These are phyloP conservation scores for Centropus bengalensis DNA, from an alignment of 2,113 vertebrate genomes.

Conservation along the genomic window DNA sequence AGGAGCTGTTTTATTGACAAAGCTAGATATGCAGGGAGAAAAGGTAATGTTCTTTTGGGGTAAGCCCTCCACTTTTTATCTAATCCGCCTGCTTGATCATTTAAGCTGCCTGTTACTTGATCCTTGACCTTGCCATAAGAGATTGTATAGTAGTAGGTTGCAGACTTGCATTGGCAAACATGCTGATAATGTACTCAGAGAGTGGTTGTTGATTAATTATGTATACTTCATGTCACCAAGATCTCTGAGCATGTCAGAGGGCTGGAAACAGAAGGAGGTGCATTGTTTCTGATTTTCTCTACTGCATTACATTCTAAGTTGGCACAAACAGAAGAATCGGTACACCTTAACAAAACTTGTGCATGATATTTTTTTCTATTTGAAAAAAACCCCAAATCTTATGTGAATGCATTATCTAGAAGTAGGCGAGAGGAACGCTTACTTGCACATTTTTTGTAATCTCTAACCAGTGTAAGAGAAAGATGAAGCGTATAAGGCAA, in stretches of 20 bases:
- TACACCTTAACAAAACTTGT: not conserved
- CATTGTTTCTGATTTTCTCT: conserved; percentile 43
- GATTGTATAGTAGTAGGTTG: conserved; percentile 56
- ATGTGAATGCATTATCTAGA: not conserved
- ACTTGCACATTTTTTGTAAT: not conserved
- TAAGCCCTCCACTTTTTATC: conserved; percentile 18
- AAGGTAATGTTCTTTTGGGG: not conserved
- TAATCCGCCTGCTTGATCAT: conserved; percentile 45
- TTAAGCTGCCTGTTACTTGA: conserved; percentile 55
- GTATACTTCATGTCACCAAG: conserved; percentile 34
- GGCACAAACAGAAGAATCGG: not conserved
- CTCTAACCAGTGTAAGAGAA: not conserved
- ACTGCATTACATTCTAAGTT: not conserved
- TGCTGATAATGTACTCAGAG: conserved; percentile 41
- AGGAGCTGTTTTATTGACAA: not conserved
- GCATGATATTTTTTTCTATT: not conserved
- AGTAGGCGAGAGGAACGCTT: not conserved
- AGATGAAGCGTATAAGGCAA: not conserved
- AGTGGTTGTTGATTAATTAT: conserved; percentile 67
- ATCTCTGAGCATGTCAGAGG: conserved; percentile 41
- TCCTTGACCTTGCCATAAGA: conserved; percentile 65
- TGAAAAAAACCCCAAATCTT: not conserved
- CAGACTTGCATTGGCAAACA: conserved; percentile 51
- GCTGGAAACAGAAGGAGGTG: not conserved
- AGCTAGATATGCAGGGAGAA: not conserved